Evolutionary conservation across 1,140 invertebrate genomes (phyloP).

Genomic region (Harlomillsia oculata): DNA sequence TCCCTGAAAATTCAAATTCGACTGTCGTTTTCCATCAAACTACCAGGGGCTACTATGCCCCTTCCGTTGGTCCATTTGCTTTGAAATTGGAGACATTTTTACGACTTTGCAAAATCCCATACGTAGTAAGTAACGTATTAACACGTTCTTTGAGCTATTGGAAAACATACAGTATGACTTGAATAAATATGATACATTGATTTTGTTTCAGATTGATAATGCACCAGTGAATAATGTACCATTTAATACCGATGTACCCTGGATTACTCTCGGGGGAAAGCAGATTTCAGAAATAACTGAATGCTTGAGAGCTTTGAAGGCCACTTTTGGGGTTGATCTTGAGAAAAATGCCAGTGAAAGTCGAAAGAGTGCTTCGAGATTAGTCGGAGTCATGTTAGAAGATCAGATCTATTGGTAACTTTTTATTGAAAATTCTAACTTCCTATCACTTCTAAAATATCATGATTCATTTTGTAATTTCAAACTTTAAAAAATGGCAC

Average conservation of each 20-base stretch:
- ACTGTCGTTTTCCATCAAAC: slow-evolving; percentile 24
- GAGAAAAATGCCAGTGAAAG: slow-evolving; percentile 35
- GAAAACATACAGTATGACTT: neutral
- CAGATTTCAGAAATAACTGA: slow-evolving; percentile 40
- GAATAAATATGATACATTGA: neutral
- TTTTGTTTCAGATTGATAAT: neutral
- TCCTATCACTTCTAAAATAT: neutral
- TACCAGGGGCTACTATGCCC: slow-evolving; percentile 22
- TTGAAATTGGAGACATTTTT: slow-evolving; percentile 37
- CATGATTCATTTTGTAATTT: neutral
- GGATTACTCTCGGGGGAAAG: slow-evolving; percentile 40
- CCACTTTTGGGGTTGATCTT: slow-evolving; percentile 35
- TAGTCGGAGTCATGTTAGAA: slow-evolving; percentile 40
- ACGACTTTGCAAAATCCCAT: slow-evolving; percentile 32
- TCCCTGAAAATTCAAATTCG: no score
- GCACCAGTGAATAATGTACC: neutral
- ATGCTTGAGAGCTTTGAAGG: slow-evolving; percentile 38
- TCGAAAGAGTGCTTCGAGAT: slow-evolving; percentile 36
- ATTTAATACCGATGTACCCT: slow-evolving; percentile 33
- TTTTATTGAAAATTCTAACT: slow-evolving; percentile 1
- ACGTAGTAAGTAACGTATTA: slow-evolving; percentile 22
- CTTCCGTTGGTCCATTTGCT: slow-evolving; percentile 31
- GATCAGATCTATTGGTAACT: slow-evolving; percentile 42
- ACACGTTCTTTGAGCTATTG: neutral
- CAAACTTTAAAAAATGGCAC: neutral